Evolutionary conservation across 2,888 invertebrate species (phyloP).

Genomic region (Galerucella nymphaeae): DNA sequence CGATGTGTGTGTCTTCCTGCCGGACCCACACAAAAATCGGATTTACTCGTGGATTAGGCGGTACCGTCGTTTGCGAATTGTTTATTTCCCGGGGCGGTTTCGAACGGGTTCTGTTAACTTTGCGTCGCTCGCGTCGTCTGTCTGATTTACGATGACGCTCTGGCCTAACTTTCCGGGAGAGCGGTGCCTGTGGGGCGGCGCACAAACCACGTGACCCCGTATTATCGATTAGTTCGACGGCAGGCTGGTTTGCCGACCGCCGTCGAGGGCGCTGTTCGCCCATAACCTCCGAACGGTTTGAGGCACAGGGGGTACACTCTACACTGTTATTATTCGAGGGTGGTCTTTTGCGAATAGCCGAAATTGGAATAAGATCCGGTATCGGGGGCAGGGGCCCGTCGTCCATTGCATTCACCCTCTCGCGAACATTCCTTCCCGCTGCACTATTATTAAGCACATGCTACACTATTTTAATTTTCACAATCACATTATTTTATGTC

Average conservation of each 20-base stretch:
- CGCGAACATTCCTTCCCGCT: constrained; percentile 46
- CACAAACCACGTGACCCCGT: constrained; percentile 63
- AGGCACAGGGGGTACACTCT: constrained; percentile 57
- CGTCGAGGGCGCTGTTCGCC: constrained; percentile 64
- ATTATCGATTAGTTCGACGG: constrained; percentile 63
- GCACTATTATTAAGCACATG: constrained; percentile 21
- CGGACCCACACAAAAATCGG: constrained; percentile 89
- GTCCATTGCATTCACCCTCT: constrained; percentile 59
- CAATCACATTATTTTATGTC: constrained; percentile 27
- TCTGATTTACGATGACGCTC: constrained; percentile 66
- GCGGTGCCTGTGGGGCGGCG: constrained; percentile 62
- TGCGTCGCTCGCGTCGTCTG: constrained; percentile 62
- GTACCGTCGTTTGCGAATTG: constrained; percentile 57
- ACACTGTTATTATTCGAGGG: constrained; percentile 47
- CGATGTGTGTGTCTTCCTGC: constrained; percentile 82
- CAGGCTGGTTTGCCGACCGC: constrained; percentile 59
- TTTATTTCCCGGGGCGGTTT: constrained; percentile 41
- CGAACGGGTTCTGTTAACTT: constrained; percentile 52
- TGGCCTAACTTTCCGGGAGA: constrained; percentile 63
- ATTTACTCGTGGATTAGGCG: constrained; percentile 75
- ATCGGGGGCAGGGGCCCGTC: constrained; percentile 64
- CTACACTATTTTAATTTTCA: constrained; percentile 19
- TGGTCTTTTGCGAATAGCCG: constrained; percentile 59
- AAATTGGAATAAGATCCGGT: constrained; percentile 64
- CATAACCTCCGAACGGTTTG: constrained; percentile 60